Conservation (phyloP, 2,888 invertebrate genomes). For the Xestia sexstrigata region DNA sequence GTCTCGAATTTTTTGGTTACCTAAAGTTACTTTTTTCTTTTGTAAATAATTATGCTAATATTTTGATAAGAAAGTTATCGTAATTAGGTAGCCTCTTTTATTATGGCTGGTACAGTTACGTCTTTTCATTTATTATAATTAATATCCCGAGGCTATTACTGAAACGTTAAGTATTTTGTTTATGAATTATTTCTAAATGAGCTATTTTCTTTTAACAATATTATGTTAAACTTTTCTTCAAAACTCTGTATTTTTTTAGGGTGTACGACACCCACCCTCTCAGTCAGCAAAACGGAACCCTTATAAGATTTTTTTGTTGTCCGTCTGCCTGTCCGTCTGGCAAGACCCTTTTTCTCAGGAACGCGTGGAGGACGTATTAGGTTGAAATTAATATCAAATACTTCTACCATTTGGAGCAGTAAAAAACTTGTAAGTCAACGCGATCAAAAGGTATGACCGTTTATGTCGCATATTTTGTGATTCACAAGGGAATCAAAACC, state of each 20-base stretch:
- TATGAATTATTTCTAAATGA: neutral
- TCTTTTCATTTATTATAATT: neutral
- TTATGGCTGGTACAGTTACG: neutral
- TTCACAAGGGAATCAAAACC: too few relatives aligned
- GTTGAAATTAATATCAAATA: too few relatives aligned
- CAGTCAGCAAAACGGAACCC: too few relatives aligned
- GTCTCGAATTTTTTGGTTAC: slow-evolving; percentile 1
- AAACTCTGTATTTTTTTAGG: neutral
- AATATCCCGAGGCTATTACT: neutral
- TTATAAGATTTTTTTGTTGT: too few relatives aligned
- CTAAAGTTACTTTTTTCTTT: neutral
- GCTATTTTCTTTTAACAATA: neutral
- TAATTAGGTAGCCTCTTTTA: neutral
- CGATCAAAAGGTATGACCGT: too few relatives aligned
- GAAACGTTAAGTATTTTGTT: neutral
- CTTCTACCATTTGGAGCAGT: too few relatives aligned
- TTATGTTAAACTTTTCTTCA: neutral
- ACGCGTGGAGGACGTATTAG: too few relatives aligned
- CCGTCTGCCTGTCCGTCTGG: too few relatives aligned
- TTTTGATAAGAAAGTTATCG: slow-evolving; percentile 17
- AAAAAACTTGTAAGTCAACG: too few relatives aligned
- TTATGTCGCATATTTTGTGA: too few relatives aligned
- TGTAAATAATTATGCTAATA: slow-evolving; percentile 12
- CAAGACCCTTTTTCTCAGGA: too few relatives aligned
- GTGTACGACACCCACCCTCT: too few relatives aligned